Base-by-base conservation (phyloP, 1,140 invertebrate genomes). In the Zaprionus ornatus region DNA sequence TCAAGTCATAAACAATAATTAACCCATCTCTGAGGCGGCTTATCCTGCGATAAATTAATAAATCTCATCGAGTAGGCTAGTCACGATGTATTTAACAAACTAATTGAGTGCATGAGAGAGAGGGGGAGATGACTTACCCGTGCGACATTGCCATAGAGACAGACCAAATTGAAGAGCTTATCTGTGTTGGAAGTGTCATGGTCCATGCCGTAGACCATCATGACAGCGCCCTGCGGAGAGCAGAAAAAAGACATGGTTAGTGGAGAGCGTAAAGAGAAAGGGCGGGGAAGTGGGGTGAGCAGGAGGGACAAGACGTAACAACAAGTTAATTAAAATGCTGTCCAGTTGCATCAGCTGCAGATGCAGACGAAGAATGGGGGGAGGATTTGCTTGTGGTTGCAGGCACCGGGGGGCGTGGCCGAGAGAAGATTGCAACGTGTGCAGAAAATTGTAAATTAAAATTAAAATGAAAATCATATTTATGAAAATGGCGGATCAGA, bases 181-280 rank as follows among this genome's bases (percentile, higher is more conserved):
- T 99, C 98, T 74, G 97, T 97, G 93, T 99, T 99, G 92, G 98
- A 97, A 91, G 98, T 98, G 77, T 97, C 95, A 54, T 96, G 95
- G 91, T 98, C 97, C 17, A 99, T 94, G 25, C 98, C 98, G 93
- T 99, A 99, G 29, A 99, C 98, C 98, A 99, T 99, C 94, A 99
- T 96, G 52, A 99, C 98, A 54, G 97, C 96, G 19, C 97, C 97
- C 94, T 94, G 42, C 75, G 74, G 60, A 74, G 48, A 23, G 27
- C 35, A 37, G 15, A 19, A 59, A 32, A 55, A 54, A 45, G 13
- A 29, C 19, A 42, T 42, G 57, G 13, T 23, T 57, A 57, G 35
- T 25, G 37, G 37, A 45, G 40, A 63, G 56, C 62, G 45, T 23
- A 23, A 10, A 32, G 29, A 32, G 29, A 32, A 32, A 9, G 29